These are phyloP conservation scores for Cheilosia vulpina DNA, from an alignment of 2,888 invertebrate genomes.

Conservation along the genomic window DNA sequence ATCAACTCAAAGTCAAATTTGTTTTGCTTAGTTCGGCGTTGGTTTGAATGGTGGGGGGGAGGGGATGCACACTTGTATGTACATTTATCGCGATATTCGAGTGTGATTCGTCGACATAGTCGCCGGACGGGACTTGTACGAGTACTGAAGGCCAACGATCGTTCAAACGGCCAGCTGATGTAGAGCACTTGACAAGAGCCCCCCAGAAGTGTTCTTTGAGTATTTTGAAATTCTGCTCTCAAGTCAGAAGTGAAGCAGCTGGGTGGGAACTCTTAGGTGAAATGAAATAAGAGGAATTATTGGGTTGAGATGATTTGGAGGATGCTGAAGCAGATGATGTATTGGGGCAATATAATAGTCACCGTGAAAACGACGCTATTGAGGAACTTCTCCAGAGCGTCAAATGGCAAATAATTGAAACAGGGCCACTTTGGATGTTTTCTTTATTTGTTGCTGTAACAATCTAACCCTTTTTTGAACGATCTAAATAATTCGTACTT, in stretches of 20 bases:
- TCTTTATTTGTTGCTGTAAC: no score
- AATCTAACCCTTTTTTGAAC: no score
- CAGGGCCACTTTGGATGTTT: no score
- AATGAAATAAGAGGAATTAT: conserved; percentile 15
- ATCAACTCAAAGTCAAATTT: conserved; percentile 21
- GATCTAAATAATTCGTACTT: no score
- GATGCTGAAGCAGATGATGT: background rate
- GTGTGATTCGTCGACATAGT: background rate
- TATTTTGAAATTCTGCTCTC: conserved; percentile 26
- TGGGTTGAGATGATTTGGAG: conserved; percentile 15
- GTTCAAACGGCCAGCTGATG: conserved; percentile 7
- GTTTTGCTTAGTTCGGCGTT: background rate
- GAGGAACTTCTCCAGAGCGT: background rate
- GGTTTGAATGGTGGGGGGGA: background rate
- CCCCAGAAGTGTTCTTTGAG: conserved; percentile 39
- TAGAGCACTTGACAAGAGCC: conserved; percentile 36
- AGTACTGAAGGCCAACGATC: conserved; percentile 20
- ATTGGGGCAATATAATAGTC: background rate
- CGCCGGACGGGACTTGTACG: conserved; percentile 1
- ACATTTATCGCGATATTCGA: conserved; percentile 9
- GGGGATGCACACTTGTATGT: background rate
- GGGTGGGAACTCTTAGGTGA: conserved; percentile 11
- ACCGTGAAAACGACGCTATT: background rate
- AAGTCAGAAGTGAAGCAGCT: conserved; percentile 19
- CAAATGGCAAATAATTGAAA: background rate